Conservation (phyloP, 2,888 invertebrate species). For the Hipparchia sbordonii region DNA sequence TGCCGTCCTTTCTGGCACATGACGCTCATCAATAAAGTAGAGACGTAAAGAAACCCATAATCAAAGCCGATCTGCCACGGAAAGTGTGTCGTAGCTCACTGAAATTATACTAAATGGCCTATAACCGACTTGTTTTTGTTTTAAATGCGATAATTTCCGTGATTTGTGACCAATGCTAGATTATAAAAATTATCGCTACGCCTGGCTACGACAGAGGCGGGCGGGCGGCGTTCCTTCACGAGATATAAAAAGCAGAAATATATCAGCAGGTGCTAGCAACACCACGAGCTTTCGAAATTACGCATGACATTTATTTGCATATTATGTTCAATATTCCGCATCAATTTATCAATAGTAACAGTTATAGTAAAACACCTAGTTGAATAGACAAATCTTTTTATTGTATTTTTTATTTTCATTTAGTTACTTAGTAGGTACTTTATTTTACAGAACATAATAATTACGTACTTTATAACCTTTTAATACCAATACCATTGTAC, state of each 20-base stretch:
- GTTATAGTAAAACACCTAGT: not conserved
- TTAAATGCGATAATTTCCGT: conserved; percentile 71
- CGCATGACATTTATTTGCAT: conserved; percentile 51
- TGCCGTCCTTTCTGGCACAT: conserved; percentile 58
- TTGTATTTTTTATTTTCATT: no score
- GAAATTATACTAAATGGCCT: conserved; percentile 73
- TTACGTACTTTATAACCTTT: no score
- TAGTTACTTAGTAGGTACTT: no score
- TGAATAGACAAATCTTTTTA: no score
- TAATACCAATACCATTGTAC: no score
- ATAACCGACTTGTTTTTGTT: conserved; percentile 79
- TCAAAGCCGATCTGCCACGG: conserved; percentile 63
- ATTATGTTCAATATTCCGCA: conserved; percentile 58
- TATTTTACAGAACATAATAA: no score
- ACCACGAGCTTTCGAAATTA: conserved; percentile 50
- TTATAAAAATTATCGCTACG: conserved; percentile 60
- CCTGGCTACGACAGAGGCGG: conserved; percentile 55
- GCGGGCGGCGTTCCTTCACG: conserved; percentile 60
- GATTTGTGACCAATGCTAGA: conserved; percentile 74
- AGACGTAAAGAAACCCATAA: conserved; percentile 60
- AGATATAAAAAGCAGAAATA: conserved; percentile 60
- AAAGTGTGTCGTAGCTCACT: conserved; percentile 69
- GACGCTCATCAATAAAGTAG: conserved; percentile 59
- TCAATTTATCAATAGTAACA: conserved; percentile 45
- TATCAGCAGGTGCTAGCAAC: conserved; percentile 56